Base-by-base conservation (phyloP, 2,888 invertebrate genomes). In the Pyrrhosoma nymphula region DNA sequence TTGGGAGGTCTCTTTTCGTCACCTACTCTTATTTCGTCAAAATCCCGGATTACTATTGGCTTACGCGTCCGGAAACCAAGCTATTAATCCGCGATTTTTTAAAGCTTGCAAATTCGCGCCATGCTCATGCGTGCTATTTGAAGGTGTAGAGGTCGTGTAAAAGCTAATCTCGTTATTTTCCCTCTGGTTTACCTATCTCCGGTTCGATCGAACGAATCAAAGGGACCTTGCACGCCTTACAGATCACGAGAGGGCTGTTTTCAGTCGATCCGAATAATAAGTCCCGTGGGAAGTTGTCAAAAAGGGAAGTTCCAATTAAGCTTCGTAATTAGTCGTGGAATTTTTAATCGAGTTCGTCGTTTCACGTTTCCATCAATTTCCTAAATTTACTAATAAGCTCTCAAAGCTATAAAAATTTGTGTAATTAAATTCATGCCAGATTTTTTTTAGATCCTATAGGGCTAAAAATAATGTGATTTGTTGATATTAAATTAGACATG, bases 231-330 rank as follows among this genome's bases (percentile, higher is more conserved):
- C 30, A 16, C 2, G 35, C 30, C 35, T 12, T 3, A 35, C 82
- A 35, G 35, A 16, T 23, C 82, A 35, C 82, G 30, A 35, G 16
- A 35, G 16, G 4, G 30, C 16, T 82, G 82, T 35, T 75, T 75
- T 82, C 35, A 35, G 3, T 35, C 82, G 35, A 82, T 16, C 30
- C 30, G 82, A 35, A 82, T 82, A 35, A 82, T 82, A 82, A 82
- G 30, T 82, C 75, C 30, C 47, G 69, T 20, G 93, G 26, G 39
- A 93, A 26, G 69, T 56, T 69, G 47, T 75, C 93, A 69, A 93
- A 69, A 93, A 35, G 47, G 69, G 93, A 39, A 93, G 93, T 69
- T 93, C 69, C 56, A 93, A 69, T 93, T 93, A 69, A 69, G 69
- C 35, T 20, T 47, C 69, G n/a, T 69, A 93, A 93, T 93, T 93